A percentile compares a stretch with the other conserved stretches of the same genome.
phyloP scores from a whole-genome alignment of 1,140 invertebrate species.

The Procambarus virginalis region DNA sequence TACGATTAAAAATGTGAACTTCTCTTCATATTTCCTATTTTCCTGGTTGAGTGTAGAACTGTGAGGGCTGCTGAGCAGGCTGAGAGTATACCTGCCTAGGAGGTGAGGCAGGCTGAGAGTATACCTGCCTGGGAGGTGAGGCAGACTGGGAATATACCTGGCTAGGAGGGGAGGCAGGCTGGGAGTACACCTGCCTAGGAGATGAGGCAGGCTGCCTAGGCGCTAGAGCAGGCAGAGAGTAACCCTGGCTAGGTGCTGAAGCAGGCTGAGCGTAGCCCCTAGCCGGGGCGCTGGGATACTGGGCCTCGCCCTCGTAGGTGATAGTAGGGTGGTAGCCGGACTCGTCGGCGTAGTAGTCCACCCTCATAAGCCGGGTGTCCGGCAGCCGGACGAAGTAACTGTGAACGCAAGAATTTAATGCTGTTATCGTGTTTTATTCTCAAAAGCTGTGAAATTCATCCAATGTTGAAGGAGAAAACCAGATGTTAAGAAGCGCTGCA shows the following conservation, averaged over 20 bases:
- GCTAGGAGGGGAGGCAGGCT: not conserved
- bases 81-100: too few species aligned
- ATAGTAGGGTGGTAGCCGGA: conserved; percentile 57
- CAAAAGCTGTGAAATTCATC: too few species aligned
- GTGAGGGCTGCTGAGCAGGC: not conserved
- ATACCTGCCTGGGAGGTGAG: not conserved
- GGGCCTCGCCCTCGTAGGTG: conserved; percentile 59
- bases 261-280: not conserved
- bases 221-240: not conserved
- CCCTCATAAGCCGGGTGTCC: conserved; percentile 53
- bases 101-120: too few species aligned
- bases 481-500: too few species aligned
- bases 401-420: not conserved
- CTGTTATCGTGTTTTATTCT: too few species aligned
- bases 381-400: conserved; percentile 59
- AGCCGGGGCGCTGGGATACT: conserved; percentile 31
- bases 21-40: not conserved
- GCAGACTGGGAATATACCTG: too few species aligned
- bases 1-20: not conserved
- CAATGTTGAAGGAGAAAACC: too few species aligned
- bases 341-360: conserved; percentile 53
- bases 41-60: not conserved
- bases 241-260: not conserved
- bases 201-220: conserved; percentile 1
- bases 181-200: not conserved